Conservation (phyloP, 2,113 vertebrate genomes). For the Alligator mississippiensis region DNA sequence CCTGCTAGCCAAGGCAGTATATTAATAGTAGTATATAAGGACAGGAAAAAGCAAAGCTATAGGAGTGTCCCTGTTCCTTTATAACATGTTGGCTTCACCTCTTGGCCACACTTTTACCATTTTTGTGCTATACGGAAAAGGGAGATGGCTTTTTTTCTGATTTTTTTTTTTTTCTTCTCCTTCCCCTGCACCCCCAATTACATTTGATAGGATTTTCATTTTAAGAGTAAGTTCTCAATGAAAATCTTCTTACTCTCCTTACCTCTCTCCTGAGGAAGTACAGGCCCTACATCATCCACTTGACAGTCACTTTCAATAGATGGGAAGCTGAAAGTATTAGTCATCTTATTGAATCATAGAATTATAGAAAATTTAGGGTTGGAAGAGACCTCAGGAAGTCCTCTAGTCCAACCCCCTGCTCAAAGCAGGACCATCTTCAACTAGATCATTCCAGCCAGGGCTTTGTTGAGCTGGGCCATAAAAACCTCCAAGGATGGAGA, state of each 20-base stretch:
- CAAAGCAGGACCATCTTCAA: no score
- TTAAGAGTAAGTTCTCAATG: background rate
- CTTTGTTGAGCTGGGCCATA: no score
- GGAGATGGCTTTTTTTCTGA: background rate
- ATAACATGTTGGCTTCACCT: background rate
- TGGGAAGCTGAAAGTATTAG: no score
- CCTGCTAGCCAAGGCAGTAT: background rate
- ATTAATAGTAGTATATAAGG: background rate
- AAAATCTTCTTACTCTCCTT: background rate
- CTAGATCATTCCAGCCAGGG: no score
- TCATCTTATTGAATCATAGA: no score
- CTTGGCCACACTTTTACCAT: fast-evolving
- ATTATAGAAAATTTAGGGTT: no score
- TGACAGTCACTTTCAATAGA: background rate
- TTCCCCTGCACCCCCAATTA: background rate
- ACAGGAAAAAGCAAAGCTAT: background rate
- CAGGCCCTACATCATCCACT: background rate
- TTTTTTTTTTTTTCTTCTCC: background rate
- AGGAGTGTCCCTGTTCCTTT: background rate
- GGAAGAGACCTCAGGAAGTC: no score
- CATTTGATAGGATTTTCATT: background rate
- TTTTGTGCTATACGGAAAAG: background rate
- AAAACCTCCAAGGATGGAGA: no score
- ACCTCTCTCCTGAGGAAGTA: background rate
- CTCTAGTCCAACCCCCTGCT: no score